A percentile compares a stretch with the other conserved stretches of the same genome.
These are phyloP conservation scores for Lissonota sp. DNA, from an alignment of 2,888 invertebrate species.

Conservation along the genomic window DNA sequence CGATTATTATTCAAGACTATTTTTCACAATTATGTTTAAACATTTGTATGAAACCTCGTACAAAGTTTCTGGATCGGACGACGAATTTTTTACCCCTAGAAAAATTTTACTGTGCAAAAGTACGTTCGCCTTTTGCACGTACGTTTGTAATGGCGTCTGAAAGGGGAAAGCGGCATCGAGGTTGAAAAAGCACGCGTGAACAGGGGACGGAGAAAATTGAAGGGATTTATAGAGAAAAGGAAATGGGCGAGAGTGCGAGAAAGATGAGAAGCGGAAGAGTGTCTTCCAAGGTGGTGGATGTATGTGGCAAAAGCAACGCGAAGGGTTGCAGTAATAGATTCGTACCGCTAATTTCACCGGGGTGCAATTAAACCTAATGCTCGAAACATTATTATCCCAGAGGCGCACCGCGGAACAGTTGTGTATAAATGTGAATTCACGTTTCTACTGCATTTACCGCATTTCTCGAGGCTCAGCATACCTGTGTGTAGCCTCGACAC, in stretches of 20 bases:
- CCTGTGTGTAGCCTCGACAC: background rate
- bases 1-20: background rate
- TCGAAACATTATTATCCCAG: conserved; percentile 47
- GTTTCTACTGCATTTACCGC: conserved; percentile 31
- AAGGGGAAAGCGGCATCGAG: no score
- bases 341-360: conserved; percentile 67
- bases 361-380: conserved; percentile 72
- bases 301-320: conserved; percentile 29
- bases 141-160: conserved; percentile 62
- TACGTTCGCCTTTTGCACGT: conserved; percentile 31
- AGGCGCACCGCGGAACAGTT: conserved; percentile 18
- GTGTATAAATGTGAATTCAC: conserved; percentile 10
- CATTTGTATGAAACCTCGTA: no score
- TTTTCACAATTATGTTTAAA: no score
- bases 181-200: conserved; percentile 24
- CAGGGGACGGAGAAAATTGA: conserved; percentile 66
- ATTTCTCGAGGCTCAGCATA: conserved; percentile 34
- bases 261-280: conserved; percentile 4
- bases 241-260: conserved; percentile 47
- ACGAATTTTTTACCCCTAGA: background rate
- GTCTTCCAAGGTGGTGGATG: conserved; percentile 30
- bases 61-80: no score
- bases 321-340: conserved; percentile 66
- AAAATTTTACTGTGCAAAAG: background rate
- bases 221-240: conserved; percentile 61